Evolutionary conservation across 2,113 vertebrate genomes (phyloP).

Genomic region (Rhadina sibilatrix): DNA sequence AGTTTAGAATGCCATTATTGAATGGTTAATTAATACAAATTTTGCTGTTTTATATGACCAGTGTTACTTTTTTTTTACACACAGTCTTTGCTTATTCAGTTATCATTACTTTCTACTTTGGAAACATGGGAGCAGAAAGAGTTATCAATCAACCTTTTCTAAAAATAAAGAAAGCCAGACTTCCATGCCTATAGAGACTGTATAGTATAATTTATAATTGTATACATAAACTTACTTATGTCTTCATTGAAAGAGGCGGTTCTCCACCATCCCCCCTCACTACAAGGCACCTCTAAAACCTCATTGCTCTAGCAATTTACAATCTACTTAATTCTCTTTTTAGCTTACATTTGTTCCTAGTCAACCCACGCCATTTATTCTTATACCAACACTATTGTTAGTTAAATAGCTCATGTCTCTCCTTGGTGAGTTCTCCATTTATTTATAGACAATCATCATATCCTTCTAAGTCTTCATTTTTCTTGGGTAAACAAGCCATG

Average conservation of each 20-base stretch:
- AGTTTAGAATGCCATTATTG: neutral
- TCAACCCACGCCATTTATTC: neutral
- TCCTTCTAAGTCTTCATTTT: conserved; percentile 15
- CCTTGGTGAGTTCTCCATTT: neutral
- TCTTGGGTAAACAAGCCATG: neutral
- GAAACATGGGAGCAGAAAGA: neutral
- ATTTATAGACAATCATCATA: neutral
- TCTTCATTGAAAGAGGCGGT: neutral
- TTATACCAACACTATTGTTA: neutral
- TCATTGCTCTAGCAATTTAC: neutral
- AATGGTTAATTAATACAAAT: neutral
- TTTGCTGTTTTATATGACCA: neutral
- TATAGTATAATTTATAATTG: neutral
- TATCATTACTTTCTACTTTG: neutral
- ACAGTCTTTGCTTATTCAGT: neutral
- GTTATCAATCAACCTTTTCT: neutral
- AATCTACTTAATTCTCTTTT: neutral
- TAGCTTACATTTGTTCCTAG: neutral
- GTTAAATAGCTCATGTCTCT: neutral
- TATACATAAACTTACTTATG: neutral
- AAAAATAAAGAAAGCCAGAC: neutral
- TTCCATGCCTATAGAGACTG: neutral
- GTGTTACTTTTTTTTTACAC: neutral
- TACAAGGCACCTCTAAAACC: neutral
- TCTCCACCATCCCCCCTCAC: rapidly evolving